Base-by-base conservation (phyloP, 2,797 vertebrate genomes). In the Zenarchopterus dispar region DNA sequence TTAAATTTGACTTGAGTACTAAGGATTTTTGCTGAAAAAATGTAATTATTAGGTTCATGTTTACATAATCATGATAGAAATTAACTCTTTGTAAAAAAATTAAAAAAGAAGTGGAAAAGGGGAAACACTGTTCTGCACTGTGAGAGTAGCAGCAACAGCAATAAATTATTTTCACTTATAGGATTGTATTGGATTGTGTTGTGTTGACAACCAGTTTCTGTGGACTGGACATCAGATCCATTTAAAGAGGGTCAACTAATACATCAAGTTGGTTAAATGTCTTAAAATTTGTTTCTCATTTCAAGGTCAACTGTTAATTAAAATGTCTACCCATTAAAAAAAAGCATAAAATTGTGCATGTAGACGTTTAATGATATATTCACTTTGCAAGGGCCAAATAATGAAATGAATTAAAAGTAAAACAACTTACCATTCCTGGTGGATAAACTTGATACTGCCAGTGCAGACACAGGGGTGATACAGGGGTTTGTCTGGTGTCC, bases 401-500 rank as follows among this genome's bases (percentile, higher is more conserved):
- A 10, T 7, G 18, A 21, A 19, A 6, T 24, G 48, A 49, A 62
- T 10, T 21, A 6, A 31, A 9, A 9, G 6, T 17, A 24, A 53
- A 3, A 10, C 56, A 42, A 92, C 95, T 94, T 92, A 99, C 98
- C 98, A 99, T 94, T 99, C 98, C 86, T 99, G 98, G 89, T 99
- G 98, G 84, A 99, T 99, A 82, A 98, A 99, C 86, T 99, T 99
- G 93, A 99, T 99, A 92, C 98, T 99, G 91, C 98, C 98, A 68
- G 98, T 99, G 91, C 98, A 99, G 49, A 99, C 98, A 84, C 98
- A 99, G 0, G 98, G 98, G 80, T 99, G 97, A 86, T 97, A 99
- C 21, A 99, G 94, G 15, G 97, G 98, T 78, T 99, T 99, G 87
- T 99, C 98, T 0, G 94, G 94, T 63, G 96, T 99, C 88, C 97